Percentiles rank a stretch among this genome's conserved stretches.
These are phyloP conservation scores for Cassiopea xamachana DNA, from an alignment of 30 jellyfish, hydroid and myxozoan species.

Conservation along the genomic window DNA sequence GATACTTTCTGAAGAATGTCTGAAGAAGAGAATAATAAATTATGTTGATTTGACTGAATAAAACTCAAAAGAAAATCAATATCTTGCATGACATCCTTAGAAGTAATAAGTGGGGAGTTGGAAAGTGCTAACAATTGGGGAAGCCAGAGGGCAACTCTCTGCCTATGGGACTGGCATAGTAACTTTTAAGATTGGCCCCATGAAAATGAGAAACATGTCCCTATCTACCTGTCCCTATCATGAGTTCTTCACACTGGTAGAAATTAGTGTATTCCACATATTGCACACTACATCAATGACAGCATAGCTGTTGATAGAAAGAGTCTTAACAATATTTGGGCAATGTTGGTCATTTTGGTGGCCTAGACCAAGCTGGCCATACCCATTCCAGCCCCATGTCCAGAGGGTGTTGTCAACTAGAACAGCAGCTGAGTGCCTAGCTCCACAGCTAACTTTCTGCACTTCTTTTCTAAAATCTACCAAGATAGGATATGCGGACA, in stretches of 20 bases:
- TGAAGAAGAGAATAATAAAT: too few species aligned
- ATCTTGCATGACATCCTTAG: too few species aligned
- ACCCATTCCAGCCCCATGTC: conserved; percentile 99
- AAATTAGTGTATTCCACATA: conserved; percentile 67
- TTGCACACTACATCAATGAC: conserved; percentile 46
- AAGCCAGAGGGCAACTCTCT: too few species aligned
- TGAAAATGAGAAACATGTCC: background rate
- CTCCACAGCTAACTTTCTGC: conserved; percentile 71
- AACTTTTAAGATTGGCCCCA: background rate
- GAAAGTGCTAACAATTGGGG: too few species aligned
- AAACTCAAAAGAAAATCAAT: too few species aligned
- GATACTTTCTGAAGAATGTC: too few species aligned
- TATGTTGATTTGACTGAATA: too few species aligned
- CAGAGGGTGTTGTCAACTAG: conserved; percentile 58
- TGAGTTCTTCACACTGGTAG: background rate
- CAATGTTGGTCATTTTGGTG: conserved; percentile 49
- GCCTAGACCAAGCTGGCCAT: conserved; percentile 94
- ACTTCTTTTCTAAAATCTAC: conserved; percentile 72
- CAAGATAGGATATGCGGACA: conserved; percentile 48
- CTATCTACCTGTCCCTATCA: background rate
- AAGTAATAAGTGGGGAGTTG: too few species aligned
- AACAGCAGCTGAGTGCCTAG: conserved; percentile 97
- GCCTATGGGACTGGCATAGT: too few species aligned
- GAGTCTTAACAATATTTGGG: conserved; percentile 35
- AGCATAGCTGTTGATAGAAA: background rate